Evolutionary conservation across 2,113 vertebrate species (phyloP).

Genomic region (Chloropsis cyanopogon): DNA sequence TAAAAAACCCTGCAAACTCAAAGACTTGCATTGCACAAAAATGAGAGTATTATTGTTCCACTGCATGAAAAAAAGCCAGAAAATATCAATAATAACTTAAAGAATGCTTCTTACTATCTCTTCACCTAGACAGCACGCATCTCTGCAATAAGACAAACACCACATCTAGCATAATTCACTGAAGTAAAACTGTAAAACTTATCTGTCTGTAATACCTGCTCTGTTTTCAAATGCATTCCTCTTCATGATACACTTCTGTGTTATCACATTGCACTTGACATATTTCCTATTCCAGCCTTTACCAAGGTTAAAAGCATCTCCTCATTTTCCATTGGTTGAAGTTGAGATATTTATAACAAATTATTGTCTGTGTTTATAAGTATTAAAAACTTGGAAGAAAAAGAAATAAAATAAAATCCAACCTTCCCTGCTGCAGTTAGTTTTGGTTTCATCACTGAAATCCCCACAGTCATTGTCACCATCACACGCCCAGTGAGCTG

Average conservation of each 20-base stretch:
- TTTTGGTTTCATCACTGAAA: slow-evolving; percentile 88
- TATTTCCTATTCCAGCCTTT: not conserved
- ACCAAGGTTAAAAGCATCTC: not conserved
- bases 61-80: rapidly evolving
- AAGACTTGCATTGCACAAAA: not conserved
- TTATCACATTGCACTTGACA: not conserved
- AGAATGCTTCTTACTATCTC: not conserved
- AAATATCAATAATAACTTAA: not conserved
- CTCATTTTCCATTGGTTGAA: not conserved
- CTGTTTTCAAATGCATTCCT: not conserved
- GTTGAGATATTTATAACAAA: not conserved
- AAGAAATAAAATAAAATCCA: not conserved
- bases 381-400: not conserved
- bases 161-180: not conserved
- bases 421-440: slow-evolving; percentile 87
- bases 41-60: not conserved
- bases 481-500: slow-evolving; percentile 91
- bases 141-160: not conserved
- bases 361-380: not conserved
- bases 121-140: not conserved
- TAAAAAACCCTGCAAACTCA: not conserved
- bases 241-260: not conserved
- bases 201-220: not conserved
- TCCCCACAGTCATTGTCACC: slow-evolving; percentile 98
- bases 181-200: not conserved